Conservation (phyloP, 2,113 vertebrate genomes). For the Rhinichthys klamathensis region DNA sequence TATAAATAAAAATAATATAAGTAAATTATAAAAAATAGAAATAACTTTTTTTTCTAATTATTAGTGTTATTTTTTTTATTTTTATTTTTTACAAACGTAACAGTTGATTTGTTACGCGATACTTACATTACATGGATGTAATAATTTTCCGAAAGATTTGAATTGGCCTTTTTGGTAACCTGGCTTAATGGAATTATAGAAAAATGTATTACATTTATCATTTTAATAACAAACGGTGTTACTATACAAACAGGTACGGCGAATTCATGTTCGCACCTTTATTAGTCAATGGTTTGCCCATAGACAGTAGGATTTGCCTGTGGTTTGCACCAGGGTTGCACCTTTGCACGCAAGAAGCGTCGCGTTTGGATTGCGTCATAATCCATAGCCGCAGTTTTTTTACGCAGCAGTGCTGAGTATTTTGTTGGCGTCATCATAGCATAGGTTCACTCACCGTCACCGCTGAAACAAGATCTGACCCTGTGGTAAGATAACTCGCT, state of each 20-base stretch:
- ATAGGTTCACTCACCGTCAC: background rate
- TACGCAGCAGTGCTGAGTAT: background rate
- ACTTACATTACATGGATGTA: background rate
- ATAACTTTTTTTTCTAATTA: background rate
- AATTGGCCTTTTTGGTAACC: background rate
- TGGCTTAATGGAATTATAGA: background rate
- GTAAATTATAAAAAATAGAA: background rate
- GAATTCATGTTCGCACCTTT: too few relatives aligned
- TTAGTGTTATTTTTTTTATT: too few relatives aligned
- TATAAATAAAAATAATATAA: background rate
- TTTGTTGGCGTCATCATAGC: background rate
- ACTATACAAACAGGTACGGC: background rate
- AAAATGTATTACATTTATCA: background rate
- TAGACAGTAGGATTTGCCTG: too few relatives aligned
- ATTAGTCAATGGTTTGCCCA: too few relatives aligned
- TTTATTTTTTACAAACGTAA: background rate
- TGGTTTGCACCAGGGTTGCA: too few relatives aligned
- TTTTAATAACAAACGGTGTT: background rate
- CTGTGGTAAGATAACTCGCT: slow-evolving; percentile 15
- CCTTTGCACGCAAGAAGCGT: background rate
- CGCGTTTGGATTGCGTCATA: slow-evolving; percentile 36
- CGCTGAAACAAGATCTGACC: background rate
- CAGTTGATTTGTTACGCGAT: background rate
- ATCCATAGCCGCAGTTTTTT: background rate
- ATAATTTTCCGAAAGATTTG: too few relatives aligned